Percentiles rank a stretch among this genome's conserved stretches.
phyloP scores from a whole-genome alignment of 2,888 invertebrate genomes.

The Papilio demoleus region DNA sequence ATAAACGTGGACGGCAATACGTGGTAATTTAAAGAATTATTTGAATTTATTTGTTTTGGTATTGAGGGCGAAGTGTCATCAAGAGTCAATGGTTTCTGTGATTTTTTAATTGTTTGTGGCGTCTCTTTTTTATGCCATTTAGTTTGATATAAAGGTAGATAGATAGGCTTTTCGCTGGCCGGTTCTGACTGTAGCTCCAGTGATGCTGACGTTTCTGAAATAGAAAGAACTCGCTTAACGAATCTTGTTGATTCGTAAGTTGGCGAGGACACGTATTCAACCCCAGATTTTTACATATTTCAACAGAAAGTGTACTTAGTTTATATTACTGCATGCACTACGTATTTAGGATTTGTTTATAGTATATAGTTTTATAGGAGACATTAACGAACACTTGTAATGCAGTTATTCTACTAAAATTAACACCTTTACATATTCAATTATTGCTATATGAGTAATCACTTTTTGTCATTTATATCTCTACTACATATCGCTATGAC shows the following conservation, averaged over 20 bases:
- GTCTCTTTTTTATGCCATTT: slow-evolving; percentile 45
- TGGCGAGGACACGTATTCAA: slow-evolving; percentile 44
- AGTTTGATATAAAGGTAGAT: slow-evolving; percentile 49
- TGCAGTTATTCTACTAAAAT: background rate
- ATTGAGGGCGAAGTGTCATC: background rate
- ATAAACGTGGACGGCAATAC: background rate
- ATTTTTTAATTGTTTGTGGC: slow-evolving; percentile 15
- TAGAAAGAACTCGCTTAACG: slow-evolving; percentile 66
- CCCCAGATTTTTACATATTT: background rate
- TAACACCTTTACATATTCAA: background rate
- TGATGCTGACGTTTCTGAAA: slow-evolving; percentile 62
- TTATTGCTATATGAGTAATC: background rate
- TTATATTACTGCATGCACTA: slow-evolving; percentile 1
- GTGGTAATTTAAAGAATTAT: slow-evolving; percentile 31
- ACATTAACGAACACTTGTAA: background rate
- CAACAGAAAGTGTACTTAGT: background rate
- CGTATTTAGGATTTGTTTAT: background rate
- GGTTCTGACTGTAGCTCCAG: slow-evolving; percentile 47
- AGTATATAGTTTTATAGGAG: background rate
- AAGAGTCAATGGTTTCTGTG: slow-evolving; percentile 7
- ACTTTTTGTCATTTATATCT: background rate
- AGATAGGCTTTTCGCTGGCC: slow-evolving; percentile 50
- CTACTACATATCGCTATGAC: background rate
- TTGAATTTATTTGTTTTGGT: slow-evolving; percentile 23
- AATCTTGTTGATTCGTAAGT: slow-evolving; percentile 59